Evolutionary conservation across 2,888 invertebrate genomes (phyloP).

Genomic region (Drosophila yooni): DNA sequence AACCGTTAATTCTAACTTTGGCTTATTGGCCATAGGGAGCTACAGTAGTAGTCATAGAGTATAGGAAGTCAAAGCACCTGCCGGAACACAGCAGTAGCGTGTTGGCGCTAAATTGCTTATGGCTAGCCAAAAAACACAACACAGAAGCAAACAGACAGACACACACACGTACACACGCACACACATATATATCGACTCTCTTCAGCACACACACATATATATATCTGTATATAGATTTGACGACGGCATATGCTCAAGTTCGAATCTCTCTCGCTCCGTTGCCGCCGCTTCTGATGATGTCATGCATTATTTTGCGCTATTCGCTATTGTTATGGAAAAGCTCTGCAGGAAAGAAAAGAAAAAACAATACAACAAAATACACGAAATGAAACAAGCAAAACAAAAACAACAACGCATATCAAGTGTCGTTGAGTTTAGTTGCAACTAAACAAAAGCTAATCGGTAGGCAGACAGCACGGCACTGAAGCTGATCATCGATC

Average conservation of each 20-base stretch:
- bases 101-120: constrained; percentile 47
- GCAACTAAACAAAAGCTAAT: constrained; percentile 34
- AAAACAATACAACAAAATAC: constrained; percentile 20
- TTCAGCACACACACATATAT: neutral
- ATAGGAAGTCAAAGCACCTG: constrained; percentile 51
- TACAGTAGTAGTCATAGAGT: neutral
- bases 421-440: constrained; percentile 42
- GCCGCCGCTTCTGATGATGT: constrained; percentile 60
- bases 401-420: constrained; percentile 45
- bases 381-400: constrained; percentile 45
- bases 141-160: constrained; percentile 19
- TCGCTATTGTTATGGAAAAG: constrained; percentile 70
- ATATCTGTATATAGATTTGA: constrained; percentile 11
- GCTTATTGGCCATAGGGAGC: constrained; percentile 6
- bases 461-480: constrained; percentile 26
- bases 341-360: constrained; percentile 46
- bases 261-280: constrained; percentile 26
- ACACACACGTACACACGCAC: constrained; percentile 13
- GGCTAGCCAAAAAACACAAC: constrained; percentile 35
- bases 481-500: constrained; percentile 34
- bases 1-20: constrained; percentile 41
- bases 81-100: constrained; percentile 55
- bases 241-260: constrained; percentile 32
- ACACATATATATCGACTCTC: constrained; percentile 3
- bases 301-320: constrained; percentile 74